Evolutionary conservation across 2,888 invertebrate species (phyloP).

Genomic region (Zelleria hepariella): DNA sequence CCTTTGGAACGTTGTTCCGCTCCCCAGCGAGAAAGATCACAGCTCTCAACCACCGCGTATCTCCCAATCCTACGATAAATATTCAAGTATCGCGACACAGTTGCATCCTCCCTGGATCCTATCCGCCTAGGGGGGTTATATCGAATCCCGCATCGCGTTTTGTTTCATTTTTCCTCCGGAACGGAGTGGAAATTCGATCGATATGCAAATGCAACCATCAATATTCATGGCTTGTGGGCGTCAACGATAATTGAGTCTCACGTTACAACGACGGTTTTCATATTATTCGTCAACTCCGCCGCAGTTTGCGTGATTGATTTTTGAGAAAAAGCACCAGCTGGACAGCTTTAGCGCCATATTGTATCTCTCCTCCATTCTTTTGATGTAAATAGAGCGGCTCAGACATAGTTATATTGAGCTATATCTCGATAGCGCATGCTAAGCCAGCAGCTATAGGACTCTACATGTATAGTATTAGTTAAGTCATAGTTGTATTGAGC

Average conservation of each 20-base stretch:
- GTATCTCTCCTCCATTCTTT: no score
- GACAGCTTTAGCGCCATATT: no score
- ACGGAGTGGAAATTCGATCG: conserved; percentile 6
- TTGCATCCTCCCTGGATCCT: neutral
- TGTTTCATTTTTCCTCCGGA: neutral
- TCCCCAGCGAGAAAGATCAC: no score
- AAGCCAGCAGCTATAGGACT: no score
- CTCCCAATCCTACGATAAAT: neutral
- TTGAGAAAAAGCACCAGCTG: neutral
- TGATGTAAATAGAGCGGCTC: no score
- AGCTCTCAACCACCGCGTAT: no score
- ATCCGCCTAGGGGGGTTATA: neutral
- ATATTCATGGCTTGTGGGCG: conserved; percentile 50
- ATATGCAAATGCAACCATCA: conserved; percentile 56
- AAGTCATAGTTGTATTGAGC: no score
- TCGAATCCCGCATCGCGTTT: neutral
- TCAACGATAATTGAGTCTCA: conserved; percentile 56
- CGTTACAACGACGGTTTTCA: conserved; percentile 31
- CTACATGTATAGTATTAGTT: no score
- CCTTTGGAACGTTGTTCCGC: no score
- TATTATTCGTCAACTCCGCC: conserved; percentile 27
- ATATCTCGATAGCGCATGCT: no score
- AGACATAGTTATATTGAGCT: no score
- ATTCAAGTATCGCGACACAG: neutral
- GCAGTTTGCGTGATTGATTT: neutral